These are phyloP conservation scores for Thunnus thynnus DNA, from an alignment of 2,113 vertebrate genomes.

Conservation along the genomic window DNA sequence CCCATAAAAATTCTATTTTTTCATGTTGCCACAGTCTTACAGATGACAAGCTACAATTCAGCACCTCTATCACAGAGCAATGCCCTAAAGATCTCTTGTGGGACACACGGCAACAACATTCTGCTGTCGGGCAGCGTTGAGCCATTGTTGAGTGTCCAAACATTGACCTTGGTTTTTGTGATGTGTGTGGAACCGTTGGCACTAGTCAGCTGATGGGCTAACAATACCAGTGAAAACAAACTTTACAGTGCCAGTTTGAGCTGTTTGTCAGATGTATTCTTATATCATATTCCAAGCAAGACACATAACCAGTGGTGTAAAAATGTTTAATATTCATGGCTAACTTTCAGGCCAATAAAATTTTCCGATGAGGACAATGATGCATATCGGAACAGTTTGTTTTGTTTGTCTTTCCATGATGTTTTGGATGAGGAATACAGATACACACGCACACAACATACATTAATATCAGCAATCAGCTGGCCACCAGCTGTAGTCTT, in stretches of 20 bases:
- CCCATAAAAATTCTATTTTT: neutral
- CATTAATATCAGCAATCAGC: too few relatives aligned
- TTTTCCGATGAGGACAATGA: too few relatives aligned
- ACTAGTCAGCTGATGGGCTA: neutral
- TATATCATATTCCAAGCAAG: slow-evolving; percentile 1
- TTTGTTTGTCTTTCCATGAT: too few relatives aligned
- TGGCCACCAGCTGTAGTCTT: too few relatives aligned
- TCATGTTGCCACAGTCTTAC: neutral
- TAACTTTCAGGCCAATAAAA: neutral
- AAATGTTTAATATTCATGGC: neutral
- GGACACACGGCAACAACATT: too few relatives aligned
- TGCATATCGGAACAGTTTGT: too few relatives aligned
- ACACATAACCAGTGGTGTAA: neutral
- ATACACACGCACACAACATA: neutral
- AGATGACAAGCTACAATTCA: neutral
- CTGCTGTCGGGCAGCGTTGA: neutral
- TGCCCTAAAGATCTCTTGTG: neutral
- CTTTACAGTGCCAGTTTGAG: neutral
- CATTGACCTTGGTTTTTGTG: neutral
- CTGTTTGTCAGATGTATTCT: neutral
- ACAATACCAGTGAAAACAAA: too few relatives aligned
- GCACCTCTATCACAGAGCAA: neutral
- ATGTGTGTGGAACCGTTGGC: neutral
- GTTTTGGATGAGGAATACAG: neutral
- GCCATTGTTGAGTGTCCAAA: neutral